Base-by-base conservation (phyloP, 2,888 invertebrate genomes). In the Zhuqinia jingwanae region DNA sequence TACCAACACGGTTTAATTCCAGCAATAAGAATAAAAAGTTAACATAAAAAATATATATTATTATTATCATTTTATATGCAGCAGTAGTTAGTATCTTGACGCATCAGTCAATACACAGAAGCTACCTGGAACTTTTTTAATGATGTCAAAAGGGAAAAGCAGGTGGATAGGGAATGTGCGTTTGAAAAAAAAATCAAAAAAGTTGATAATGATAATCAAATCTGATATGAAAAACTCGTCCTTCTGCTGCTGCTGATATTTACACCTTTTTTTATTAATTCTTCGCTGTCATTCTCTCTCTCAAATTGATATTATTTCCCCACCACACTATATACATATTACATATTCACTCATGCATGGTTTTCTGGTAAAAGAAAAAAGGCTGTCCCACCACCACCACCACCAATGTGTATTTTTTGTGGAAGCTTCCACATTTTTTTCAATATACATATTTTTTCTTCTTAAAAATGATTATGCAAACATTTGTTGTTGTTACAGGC, bases 211-310 rank as follows among this genome's bases (percentile, higher is more conserved):
- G 73, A 85, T 79, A 78, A 79, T 78, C 70, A 60, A 70, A 85
- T 79, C 79, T 60, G 85, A 85, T 85, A 79, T 70, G 78, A 65
- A 84, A 85, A 85, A 85, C 79, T 85, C 50, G 84, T 84, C 84
- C 84, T 68, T 65, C 56, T 65, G 27, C 77, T 84, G 68, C 84
- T 56, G 53, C 56, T 65, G 47, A 79, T 73, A 70, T 79, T 36
- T 83, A 83, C 83, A 65, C 76, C 76, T 22, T 25, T 45, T 73
- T 15, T 42, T 30, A 60, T 25, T 3, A 17, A 68, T 22, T 75
- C 53, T 53, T 22, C 76, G 20, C n/a, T 47, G 73, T 75, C 73
- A 73, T 15, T 79, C n/a, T n/a, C 36, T 56, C 60, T 53, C 30
- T 30, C 8, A 30, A 63, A 63, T 63, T 36, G 17, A 36, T 17